Evolutionary conservation across 92 coral and sea anemone species (phyloP), one percentile per base, ranked within the genome.

Genomic region (Zoanthus solanderi): DNA sequence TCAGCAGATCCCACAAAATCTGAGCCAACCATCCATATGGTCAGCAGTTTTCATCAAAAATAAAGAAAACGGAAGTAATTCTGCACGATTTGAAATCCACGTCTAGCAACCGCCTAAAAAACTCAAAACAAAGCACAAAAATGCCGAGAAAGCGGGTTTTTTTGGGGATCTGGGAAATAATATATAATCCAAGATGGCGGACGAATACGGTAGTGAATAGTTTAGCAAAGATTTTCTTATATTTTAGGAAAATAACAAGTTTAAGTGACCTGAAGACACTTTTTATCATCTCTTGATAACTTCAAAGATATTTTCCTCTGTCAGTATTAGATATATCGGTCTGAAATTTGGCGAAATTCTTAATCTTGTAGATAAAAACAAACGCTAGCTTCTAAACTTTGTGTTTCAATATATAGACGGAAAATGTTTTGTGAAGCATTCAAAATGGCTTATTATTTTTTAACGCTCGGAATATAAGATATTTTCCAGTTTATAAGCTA

Each of bases 301-400:
- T 61, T 61, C 68, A 61, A 61, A 61, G 8, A 61, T 29, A 61
- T 61, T 61, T 61, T 61, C 68, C 68, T 61, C 68, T 17, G 68
- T n/a, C 31, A 61, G 68, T 61, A 61, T 61, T 61, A 3, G 68
- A 61, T 61, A 61, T 61, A 61, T 61, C 68, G 68, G 30, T 16
- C 68, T 61, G 68, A 61, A 61, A 61, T 61, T 61, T 61, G 68
- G 68, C 8, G 68, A 61, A 17, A 61, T 61, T 61, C 18, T 58
- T 58, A 28, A 58, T 58, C 18, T 58, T 58, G 66, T 58, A 0
- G 66, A 58, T 58, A 13, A 13, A 53, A 58, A 58, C n/a, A 58
- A 58, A 58, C 66, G 66, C 18, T 58, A 58, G 66, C 18, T 58
- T 58, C 0, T 5, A 58, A 58, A 58, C 66, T 58, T 13, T 17